phyloP scores from a whole-genome alignment of 2,888 invertebrate genomes.

The Drosophila neutralis region DNA sequence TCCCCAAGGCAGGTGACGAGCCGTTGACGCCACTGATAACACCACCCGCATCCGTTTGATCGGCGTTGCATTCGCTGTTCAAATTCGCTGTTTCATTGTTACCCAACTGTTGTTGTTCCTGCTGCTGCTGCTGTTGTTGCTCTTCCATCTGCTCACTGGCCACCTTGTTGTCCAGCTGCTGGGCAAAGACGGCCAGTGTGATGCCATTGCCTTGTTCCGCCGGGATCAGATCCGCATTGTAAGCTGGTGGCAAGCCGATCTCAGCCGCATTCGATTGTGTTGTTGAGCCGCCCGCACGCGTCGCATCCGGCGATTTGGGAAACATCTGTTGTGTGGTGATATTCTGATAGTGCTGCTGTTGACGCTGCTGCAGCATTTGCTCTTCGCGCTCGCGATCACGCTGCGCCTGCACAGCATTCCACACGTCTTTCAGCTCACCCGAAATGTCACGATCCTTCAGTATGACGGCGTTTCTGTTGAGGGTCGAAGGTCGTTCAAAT shows the following conservation, averaged over 20 bases:
- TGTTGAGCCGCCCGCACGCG: constrained; percentile 57
- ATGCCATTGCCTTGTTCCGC: constrained; percentile 62
- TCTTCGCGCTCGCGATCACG: constrained; percentile 84
- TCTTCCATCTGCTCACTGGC: constrained; percentile 62
- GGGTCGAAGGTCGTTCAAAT: not conserved
- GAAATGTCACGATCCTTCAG: constrained; percentile 89
- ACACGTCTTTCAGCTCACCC: constrained; percentile 90
- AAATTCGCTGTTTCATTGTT: constrained; percentile 36
- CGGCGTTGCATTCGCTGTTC: constrained; percentile 21
- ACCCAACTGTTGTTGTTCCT: constrained; percentile 19
- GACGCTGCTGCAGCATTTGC: constrained; percentile 83
- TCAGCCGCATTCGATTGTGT: constrained; percentile 43
- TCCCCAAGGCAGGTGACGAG: constrained; percentile 22
- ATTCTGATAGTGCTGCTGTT: constrained; percentile 83
- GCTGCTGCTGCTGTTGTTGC: constrained; percentile 28
- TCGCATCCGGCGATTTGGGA: constrained; percentile 74
- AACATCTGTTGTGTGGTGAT: constrained; percentile 83
- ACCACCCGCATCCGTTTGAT: constrained; percentile 70
- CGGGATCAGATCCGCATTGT: constrained; percentile 57
- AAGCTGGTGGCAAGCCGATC: constrained; percentile 51
- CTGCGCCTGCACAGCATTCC: constrained; percentile 88
- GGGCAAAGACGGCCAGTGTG: constrained; percentile 72
- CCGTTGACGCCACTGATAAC: constrained; percentile 45
- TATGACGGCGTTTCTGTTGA: constrained; percentile 86
- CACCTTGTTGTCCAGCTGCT: constrained; percentile 76